Evolutionary conservation across 2,113 vertebrate species (phyloP).

Genomic region (Channa argus): DNA sequence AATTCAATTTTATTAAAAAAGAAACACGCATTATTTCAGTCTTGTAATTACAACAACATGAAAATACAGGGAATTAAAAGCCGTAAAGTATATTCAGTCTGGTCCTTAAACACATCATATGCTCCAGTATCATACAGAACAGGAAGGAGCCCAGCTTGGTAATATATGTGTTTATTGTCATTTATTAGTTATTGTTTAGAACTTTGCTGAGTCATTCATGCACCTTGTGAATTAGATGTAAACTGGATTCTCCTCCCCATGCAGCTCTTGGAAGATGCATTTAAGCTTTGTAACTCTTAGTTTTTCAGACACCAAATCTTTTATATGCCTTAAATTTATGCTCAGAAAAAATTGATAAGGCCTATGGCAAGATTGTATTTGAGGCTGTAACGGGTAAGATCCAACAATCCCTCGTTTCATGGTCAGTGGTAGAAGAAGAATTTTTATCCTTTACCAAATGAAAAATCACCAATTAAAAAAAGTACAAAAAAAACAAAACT

Average conservation of each 20-base stretch:
- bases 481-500: not conserved
- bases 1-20: not conserved
- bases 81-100: not conserved
- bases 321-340: too few relatives aligned
- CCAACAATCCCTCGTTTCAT: too few relatives aligned
- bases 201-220: slow-evolving; percentile 7
- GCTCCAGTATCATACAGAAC: too few relatives aligned
- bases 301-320: too few relatives aligned
- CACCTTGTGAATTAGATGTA: not conserved
- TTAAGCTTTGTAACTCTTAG: too few relatives aligned
- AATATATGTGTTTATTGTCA: not conserved
- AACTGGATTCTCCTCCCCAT: too few relatives aligned
- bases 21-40: not conserved
- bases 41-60: not conserved
- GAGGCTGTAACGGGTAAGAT: too few relatives aligned
- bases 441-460: not conserved
- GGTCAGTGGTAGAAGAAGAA: too few relatives aligned
- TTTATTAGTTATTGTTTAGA: not conserved
- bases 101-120: not conserved
- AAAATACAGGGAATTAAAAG: not conserved
- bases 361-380: too few relatives aligned
- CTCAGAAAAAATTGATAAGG: too few relatives aligned
- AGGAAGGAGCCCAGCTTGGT: not conserved
- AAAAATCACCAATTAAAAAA: too few relatives aligned
- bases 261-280: too few relatives aligned